These are phyloP conservation scores for Resseliella maxima DNA, from an alignment of 2,888 invertebrate species.

Conservation along the genomic window DNA sequence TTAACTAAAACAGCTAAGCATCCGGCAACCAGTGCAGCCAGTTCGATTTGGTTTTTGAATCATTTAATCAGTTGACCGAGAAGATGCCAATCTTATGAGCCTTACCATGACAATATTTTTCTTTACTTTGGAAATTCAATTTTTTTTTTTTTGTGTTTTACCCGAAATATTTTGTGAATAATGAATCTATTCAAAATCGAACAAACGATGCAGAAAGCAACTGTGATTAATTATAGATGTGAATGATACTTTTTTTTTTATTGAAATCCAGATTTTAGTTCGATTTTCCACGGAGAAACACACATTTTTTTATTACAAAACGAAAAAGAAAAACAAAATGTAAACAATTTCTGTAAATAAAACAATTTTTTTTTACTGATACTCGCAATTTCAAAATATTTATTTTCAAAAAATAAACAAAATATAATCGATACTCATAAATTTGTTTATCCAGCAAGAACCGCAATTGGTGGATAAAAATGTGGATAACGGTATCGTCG, in stretches of 20 bases:
- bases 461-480: conserved; percentile 33
- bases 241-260: neutral
- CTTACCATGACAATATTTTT: neutral
- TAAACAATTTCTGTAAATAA: conserved; percentile 30
- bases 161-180: neutral
- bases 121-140: conserved; percentile 16
- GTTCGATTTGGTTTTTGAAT: neutral
- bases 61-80: neutral
- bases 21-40: conserved; percentile 23
- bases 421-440: neutral
- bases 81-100: neutral
- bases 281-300: neutral
- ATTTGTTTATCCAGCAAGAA: conserved; percentile 12
- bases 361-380: conserved; percentile 9
- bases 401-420: neutral
- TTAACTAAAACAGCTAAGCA: too few relatives aligned
- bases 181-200: neutral
- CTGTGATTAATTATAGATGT: conserved; percentile 8
- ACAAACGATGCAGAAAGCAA: neutral
- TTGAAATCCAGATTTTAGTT: conserved; percentile 29
- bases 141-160: too few relatives aligned
- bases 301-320: neutral
- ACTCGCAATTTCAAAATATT: neutral
- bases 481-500: conserved; percentile 42
- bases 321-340: neutral